A percentile compares a stretch with the other conserved stretches of the same genome.
phyloP scores from a whole-genome alignment of 2,113 vertebrate genomes.

The Pleuronectes platessa region DNA sequence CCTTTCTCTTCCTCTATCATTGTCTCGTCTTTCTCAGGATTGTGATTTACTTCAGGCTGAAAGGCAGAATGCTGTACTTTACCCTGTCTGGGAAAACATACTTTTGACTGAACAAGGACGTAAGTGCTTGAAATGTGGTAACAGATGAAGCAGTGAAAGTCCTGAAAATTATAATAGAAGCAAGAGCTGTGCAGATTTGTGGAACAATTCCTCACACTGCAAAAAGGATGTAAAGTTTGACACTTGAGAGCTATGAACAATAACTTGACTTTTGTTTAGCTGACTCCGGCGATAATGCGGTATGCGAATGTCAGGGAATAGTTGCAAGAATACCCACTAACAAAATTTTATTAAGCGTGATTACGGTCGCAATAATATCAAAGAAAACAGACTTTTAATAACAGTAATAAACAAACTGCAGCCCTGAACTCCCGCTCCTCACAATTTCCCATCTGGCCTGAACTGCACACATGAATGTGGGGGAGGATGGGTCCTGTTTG shows the following conservation, averaged over 20 bases:
- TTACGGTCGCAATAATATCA: background rate
- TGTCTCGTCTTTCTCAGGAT: background rate
- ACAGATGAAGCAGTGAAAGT: background rate
- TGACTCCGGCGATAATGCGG: background rate
- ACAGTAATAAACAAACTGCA: background rate
- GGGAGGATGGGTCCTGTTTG: too few relatives aligned
- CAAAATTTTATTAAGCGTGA: background rate
- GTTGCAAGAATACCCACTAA: background rate
- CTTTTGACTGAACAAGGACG: background rate
- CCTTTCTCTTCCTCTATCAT: background rate
- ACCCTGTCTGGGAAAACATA: background rate
- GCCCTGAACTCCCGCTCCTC: too few relatives aligned
- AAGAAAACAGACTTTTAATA: background rate
- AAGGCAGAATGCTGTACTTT: background rate
- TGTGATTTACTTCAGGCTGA: conserved; percentile 4
- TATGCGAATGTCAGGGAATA: too few relatives aligned
- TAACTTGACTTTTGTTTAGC: background rate
- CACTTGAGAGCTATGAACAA: background rate
- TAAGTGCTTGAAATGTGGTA: conserved; percentile 3
- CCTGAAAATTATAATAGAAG: background rate
- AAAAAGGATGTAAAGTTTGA: background rate
- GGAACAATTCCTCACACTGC: background rate
- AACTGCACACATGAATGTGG: background rate
- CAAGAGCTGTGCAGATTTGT: conserved; percentile 10
- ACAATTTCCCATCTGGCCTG: background rate